These are phyloP conservation scores for Trissonchulus sp. DNA, from an alignment of 2,888 invertebrate genomes.

Conservation along the genomic window DNA sequence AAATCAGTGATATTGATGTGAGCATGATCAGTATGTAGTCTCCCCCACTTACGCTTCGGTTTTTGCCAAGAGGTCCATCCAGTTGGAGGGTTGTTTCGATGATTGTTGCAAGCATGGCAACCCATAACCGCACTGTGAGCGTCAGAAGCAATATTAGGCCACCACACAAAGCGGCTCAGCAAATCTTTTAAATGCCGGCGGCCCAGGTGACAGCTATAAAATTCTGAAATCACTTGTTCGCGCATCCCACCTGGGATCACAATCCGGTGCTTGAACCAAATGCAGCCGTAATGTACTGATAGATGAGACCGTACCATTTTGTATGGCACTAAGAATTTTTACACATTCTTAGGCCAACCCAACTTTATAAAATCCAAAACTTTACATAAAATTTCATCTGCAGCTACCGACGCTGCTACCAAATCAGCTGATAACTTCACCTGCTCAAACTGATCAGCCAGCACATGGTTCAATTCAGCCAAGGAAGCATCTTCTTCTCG, in stretches of 20 bases:
- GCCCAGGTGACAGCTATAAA: neutral
- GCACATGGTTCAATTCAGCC: neutral
- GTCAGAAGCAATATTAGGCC: constrained; percentile 42
- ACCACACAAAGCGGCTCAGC: constrained; percentile 44
- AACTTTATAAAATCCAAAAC: neutral
- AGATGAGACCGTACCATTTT: neutral
- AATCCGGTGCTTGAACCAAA: neutral
- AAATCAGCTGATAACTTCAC: too few relatives aligned
- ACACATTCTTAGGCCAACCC: neutral
- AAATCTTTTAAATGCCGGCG: constrained; percentile 39
- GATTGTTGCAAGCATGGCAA: constrained; percentile 40
- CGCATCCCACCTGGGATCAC: neutral
- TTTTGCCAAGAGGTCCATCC: constrained; percentile 43
- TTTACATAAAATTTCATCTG: too few relatives aligned
- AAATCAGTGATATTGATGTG: constrained; percentile 46
- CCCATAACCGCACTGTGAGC: constrained; percentile 35
- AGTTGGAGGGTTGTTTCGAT: constrained; percentile 36
- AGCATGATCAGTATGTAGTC: constrained; percentile 55
- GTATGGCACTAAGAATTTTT: neutral
- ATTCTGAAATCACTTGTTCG: neutral
- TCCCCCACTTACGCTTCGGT: constrained; percentile 47
- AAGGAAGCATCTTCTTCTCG: neutral
- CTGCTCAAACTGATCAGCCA: neutral
- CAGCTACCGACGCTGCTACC: too few relatives aligned
- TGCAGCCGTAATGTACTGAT: too few relatives aligned